Conservation (phyloP, 1,140 invertebrate genomes). For the Trichomalopsis sarcophagae region DNA sequence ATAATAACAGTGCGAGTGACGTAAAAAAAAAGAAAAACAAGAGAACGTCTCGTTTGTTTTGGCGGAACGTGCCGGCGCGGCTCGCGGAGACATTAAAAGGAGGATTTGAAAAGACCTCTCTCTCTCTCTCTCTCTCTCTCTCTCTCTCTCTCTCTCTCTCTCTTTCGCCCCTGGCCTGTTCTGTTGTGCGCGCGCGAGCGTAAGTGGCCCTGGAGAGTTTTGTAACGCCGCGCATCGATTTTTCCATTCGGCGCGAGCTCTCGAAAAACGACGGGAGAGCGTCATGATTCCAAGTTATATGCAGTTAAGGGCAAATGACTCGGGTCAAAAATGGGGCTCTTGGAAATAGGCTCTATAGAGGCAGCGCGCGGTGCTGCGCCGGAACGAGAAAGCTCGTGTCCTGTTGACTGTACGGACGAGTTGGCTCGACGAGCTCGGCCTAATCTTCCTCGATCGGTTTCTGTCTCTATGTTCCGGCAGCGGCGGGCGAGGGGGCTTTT, state of each 20-base stretch:
- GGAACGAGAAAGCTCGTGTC: background rate
- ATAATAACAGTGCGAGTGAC: background rate
- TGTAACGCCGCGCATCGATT: slow-evolving; percentile 6
- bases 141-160: too few relatives aligned
- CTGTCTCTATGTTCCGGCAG: background rate
- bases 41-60: background rate
- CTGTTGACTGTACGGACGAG: background rate
- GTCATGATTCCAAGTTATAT: slow-evolving; percentile 29
- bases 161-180: too few relatives aligned
- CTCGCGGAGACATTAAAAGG: background rate
- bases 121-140: too few relatives aligned
- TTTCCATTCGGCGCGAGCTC: slow-evolving; percentile 16
- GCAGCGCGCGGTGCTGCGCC: background rate
- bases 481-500: background rate
- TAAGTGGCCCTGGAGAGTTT: background rate
- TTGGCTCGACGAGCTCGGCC: slow-evolving; percentile 4
- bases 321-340: slow-evolving; percentile 16
- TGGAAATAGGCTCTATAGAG: background rate
- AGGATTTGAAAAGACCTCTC: background rate
- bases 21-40: too few relatives aligned
- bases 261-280: background rate
- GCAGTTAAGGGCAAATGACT: slow-evolving; percentile 39
- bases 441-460: slow-evolving; percentile 17
- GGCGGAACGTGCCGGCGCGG: background rate
- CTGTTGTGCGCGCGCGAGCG: background rate